phyloP scores from a whole-genome alignment of 2,888 invertebrate species.

The Amiota minor region DNA sequence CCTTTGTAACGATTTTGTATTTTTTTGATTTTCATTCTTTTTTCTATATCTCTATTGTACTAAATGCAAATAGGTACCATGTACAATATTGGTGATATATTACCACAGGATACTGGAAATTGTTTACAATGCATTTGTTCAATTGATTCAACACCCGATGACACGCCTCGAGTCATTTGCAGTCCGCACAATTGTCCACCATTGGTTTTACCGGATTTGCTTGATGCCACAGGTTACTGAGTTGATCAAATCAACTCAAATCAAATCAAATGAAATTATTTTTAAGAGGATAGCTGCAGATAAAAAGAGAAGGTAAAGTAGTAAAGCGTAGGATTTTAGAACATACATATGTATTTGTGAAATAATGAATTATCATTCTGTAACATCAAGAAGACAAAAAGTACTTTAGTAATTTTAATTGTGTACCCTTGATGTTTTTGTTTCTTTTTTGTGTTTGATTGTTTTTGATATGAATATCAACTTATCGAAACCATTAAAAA shows the following conservation, averaged over 20 bases:
- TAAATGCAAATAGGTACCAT: constrained; percentile 74
- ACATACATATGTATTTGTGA: background rate
- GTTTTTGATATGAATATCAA: constrained; percentile 11
- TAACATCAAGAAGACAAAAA: constrained; percentile 3
- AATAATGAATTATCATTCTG: background rate
- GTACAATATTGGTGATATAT: constrained; percentile 79
- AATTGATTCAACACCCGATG: constrained; percentile 74
- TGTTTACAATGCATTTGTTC: constrained; percentile 82
- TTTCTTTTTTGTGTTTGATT: too few relatives aligned
- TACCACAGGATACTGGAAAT: constrained; percentile 82
- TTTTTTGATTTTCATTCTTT: too few relatives aligned
- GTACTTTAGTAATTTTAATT: constrained; percentile 2
- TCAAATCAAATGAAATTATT: background rate
- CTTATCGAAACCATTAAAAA: background rate
- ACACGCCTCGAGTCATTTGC: constrained; percentile 73
- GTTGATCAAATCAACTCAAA: constrained; percentile 35
- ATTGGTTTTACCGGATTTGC: constrained; percentile 72
- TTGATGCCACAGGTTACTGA: constrained; percentile 74
- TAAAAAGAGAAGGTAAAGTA: background rate
- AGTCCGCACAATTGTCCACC: constrained; percentile 74
- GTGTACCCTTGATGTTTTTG: background rate
- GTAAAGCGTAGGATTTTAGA: too few relatives aligned
- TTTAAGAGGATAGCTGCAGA: background rate
- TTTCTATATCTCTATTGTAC: too few relatives aligned
- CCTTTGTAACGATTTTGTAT: too few relatives aligned